phyloP scores from a whole-genome alignment of 1,140 invertebrate species.

The Pseudomyrmex cubaensis region DNA sequence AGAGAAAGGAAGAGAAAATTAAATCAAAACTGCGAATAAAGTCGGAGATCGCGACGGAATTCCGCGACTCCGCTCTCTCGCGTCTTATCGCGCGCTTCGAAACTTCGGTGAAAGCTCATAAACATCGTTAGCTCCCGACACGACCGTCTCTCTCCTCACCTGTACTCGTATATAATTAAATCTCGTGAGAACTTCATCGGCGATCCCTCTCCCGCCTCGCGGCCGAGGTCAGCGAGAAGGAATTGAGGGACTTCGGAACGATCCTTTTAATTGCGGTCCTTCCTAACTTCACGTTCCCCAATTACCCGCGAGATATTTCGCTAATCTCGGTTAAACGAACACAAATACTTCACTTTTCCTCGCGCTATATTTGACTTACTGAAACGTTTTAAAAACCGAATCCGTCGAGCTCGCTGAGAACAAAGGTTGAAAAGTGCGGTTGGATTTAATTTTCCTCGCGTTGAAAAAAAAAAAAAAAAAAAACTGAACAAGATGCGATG shows the following conservation, averaged over 20 bases:
- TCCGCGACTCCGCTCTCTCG: conserved; percentile 12
- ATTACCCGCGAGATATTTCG: conserved; percentile 21
- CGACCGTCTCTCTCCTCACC: conserved; percentile 59
- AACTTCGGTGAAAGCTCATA: conserved; percentile 66
- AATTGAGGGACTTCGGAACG: conserved; percentile 25
- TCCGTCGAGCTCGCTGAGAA: too few species aligned
- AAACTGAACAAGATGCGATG: too few species aligned
- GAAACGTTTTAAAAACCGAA: too few species aligned
- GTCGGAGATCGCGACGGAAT: conserved; percentile 16
- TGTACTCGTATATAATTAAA: conserved; percentile 69
- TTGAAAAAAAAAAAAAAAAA: too few species aligned
- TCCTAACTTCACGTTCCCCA: conserved; percentile 28
- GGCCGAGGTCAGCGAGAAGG: conserved; percentile 27
- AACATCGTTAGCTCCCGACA: conserved; percentile 66
- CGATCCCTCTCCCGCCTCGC: conserved; percentile 35
- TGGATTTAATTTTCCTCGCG: not conserved
- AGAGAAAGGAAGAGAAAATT: not conserved
- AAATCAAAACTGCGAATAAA: conserved; percentile 46
- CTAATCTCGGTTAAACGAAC: not conserved
- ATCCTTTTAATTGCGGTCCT: conserved; percentile 31
- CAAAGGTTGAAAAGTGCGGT: not conserved
- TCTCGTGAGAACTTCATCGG: conserved; percentile 50
- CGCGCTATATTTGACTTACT: too few species aligned
- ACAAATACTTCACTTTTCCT: too few species aligned
- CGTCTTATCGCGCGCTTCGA: conserved; percentile 17